Conservation (phyloP, 2,797 vertebrate genomes). For the Clarias laeviceps region DNA sequence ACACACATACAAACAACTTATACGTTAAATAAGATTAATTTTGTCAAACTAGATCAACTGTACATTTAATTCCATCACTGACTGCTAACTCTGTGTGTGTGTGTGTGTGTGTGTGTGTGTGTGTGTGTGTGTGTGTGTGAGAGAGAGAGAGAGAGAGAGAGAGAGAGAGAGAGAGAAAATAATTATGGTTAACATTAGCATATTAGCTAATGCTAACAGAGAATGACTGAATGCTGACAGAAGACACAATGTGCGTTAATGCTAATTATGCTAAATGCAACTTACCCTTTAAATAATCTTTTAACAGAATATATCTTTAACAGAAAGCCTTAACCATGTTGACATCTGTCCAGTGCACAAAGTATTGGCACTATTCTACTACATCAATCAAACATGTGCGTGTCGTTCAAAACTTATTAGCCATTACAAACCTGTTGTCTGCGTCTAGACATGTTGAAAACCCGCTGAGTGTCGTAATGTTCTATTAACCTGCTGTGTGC, state of each 20-base stretch:
- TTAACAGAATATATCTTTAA: neutral
- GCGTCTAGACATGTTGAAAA: too few species aligned
- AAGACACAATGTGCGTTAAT: too few species aligned
- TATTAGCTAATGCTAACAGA: constrained; percentile 26
- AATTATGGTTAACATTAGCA: neutral
- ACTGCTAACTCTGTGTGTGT: too few species aligned
- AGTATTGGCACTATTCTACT: neutral
- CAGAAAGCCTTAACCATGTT: neutral
- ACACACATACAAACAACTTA: neutral
- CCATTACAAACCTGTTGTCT: too few species aligned
- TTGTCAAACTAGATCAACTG: neutral
- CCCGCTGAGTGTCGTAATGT: too few species aligned
- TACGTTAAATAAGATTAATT: neutral
- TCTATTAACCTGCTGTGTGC: too few species aligned
- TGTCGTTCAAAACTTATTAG: too few species aligned
- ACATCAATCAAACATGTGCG: too few species aligned
- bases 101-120: too few species aligned
- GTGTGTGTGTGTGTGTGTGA: too few species aligned
- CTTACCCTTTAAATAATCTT: neutral
- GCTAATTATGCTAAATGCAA: neutral
- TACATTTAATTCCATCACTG: neutral
- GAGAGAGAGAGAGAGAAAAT: too few species aligned
- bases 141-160: too few species aligned
- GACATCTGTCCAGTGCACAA: neutral
- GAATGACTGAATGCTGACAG: neutral